Evolutionary conservation across 2,113 vertebrate genomes (phyloP), one percentile per base, ranked within the genome.

Genomic region (Oryzias celebensis): DNA sequence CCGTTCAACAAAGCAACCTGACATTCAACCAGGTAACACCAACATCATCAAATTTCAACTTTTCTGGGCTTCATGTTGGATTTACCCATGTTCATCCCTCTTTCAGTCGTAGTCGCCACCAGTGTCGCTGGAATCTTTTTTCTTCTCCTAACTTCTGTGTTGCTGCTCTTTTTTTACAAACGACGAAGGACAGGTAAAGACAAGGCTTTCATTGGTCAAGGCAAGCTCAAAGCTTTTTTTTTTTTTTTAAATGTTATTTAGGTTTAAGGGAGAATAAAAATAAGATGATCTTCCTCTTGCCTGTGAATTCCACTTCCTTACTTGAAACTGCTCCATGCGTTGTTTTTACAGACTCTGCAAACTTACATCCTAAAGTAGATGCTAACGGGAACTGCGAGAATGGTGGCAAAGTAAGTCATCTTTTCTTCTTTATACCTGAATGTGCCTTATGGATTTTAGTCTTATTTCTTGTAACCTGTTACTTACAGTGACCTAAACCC

Each of bases 331-430:
- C 28, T 54, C 23, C 14, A 41, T 17, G 54, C 64, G 58, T 55
- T 63, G 42, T 65, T 63, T 53, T 7, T 13, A 6, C 41, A 88
- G 86, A 63, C 4, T 5, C 41, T 28, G 52, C 7, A 17, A n/a
- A 0, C 23, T 47, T 57, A 43, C 2, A 22, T 17, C 45, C 47
- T 31, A 81, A 82, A 68, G 43, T 81, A n/a, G 83, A 87, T 72
- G 66, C 81, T 72, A 90, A 88, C 68, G 88, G 79, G 49, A 88
- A 88, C 42, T 73, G 72, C 48, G 61, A 83, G 24, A 73, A 49
- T 31, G 61, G 3, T 20, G 65, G 84, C 18, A 28, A 83, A 65
- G 88, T 90, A 57, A 82, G 88, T 63, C 17, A 48, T 50, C 3
- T 64, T 51, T 54, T 59, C 17, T 15, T 62, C 14, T 18, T 41